Evolutionary conservation across 2,797 vertebrate species (phyloP), one percentile per base, ranked within the genome.

Genomic region (Acanthurus leucopareius): DNA sequence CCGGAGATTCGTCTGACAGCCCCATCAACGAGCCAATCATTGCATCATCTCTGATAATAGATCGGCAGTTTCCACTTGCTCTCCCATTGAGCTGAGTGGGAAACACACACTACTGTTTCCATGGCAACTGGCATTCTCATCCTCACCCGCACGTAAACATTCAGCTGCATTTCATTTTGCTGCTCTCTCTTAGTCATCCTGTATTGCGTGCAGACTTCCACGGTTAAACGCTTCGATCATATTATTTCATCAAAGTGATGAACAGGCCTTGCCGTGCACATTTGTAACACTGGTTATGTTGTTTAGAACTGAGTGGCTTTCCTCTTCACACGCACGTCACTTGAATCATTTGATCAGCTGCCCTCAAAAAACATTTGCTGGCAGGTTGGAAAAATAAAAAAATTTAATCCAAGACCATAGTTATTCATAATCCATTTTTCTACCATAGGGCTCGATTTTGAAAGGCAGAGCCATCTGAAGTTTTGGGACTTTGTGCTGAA

Each of bases 91-190:
- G 89, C 80, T 69, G 84, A 93, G 86, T 83, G 86, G 91, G 86
- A 91, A 86, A 90, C 86, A 77, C 86, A 75, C 80, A 76, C 86
- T 59, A 69, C 79, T 91, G 93, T 94, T 92, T 90, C 94, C 86
- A 92, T 91, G 83, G 91, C 84, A 92, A 95, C 92, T 72, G 73
- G 81, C 66, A 38, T 79, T 82, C 80, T 89, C 85, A 85, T 79
- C 71, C 42, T 75, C 63, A 19, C 52, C 79, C 1, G 68, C 75
- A 77, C 57, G 66, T 87, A 88, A 86, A 89, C 87, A 91, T 86
- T 84, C 85, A 88, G 86, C 76, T 91, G 92, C 70, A 85, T 66
- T 88, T 86, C 20, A 75, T 88, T 82, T 68, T 61, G 59, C 69
- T 35, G 58, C 54, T 88, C 77, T 77, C 56, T 32, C 58, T 86